Evolutionary conservation across 2,797 vertebrate species (phyloP).

Genomic region (Craterocephalus amniculus): DNA sequence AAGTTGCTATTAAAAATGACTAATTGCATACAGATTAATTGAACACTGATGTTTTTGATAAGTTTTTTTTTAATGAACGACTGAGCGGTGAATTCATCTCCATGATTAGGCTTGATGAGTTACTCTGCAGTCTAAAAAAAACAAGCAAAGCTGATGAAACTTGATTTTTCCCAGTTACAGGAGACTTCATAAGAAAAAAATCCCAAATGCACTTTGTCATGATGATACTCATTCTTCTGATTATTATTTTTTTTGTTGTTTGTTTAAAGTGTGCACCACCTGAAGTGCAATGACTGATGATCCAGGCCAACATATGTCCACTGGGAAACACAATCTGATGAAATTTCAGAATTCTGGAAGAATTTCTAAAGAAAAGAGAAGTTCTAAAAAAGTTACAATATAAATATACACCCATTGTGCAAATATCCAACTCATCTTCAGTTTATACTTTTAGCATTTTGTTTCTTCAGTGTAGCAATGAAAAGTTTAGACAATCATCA

Average conservation of each 20-base stretch:
- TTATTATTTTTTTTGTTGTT: too few relatives aligned
- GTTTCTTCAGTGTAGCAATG: neutral
- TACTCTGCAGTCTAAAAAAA: slow-evolving; percentile 41
- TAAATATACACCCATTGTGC: slow-evolving; percentile 8
- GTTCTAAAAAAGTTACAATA: slow-evolving; percentile 28
- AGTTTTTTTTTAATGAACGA: slow-evolving; percentile 75
- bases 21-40: slow-evolving; percentile 60
- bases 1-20: slow-evolving; percentile 66
- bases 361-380: too few relatives aligned
- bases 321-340: neutral
- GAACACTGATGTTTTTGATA: slow-evolving; percentile 73
- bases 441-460: slow-evolving; percentile 12
- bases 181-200: slow-evolving; percentile 1
- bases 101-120: slow-evolving; percentile 42
- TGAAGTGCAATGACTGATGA: neutral
- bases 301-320: neutral
- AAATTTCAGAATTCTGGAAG: too few relatives aligned
- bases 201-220: slow-evolving; percentile 68
- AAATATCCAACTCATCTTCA: neutral
- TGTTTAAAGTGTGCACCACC: neutral
- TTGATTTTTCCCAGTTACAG: slow-evolving; percentile 19
- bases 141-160: neutral
- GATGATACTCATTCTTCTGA: slow-evolving; percentile 2
- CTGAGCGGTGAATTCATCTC: slow-evolving; percentile 72
- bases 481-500: slow-evolving; percentile 51